Evolutionary conservation across 2,113 vertebrate genomes (phyloP).

Genomic region (Hypocryptadius cinnamomeus): DNA sequence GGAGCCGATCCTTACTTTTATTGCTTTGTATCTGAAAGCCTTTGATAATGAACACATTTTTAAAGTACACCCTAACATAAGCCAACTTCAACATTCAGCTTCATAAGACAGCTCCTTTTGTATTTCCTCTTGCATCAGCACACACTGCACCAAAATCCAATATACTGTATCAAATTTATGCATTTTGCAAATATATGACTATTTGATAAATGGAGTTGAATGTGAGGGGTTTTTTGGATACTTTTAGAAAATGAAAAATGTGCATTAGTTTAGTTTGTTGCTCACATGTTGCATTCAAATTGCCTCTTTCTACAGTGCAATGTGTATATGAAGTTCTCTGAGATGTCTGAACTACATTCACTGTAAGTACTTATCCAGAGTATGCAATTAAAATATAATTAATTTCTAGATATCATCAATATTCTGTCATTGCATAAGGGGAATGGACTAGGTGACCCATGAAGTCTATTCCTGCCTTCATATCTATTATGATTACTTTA

Average conservation of each 20-base stretch:
- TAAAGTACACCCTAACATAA: neutral
- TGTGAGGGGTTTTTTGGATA: neutral
- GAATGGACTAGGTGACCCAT: constrained; percentile 36
- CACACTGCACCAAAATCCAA: neutral
- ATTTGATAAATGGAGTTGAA: neutral
- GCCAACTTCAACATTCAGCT: constrained; percentile 2
- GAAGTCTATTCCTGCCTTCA: constrained; percentile 39
- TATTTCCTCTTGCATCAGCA: neutral
- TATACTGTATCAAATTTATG: neutral
- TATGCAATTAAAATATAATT: constrained; percentile 8
- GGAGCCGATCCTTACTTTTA: neutral
- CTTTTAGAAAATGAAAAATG: neutral
- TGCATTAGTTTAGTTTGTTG: neutral
- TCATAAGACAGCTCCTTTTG: neutral
- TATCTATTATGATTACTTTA: constrained; percentile 45
- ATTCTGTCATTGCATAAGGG: constrained; percentile 14
- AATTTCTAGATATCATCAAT: constrained; percentile 15
- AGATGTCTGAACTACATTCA: neutral
- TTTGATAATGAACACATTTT: neutral
- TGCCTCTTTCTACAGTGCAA: neutral
- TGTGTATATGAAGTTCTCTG: neutral
- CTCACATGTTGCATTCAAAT: constrained; percentile 4
- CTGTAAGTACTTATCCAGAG: neutral
- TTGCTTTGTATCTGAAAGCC: neutral
- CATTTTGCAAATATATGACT: constrained; percentile 35